Evolutionary conservation across 23 tunicate genomes (phyloP), one percentile per base, ranked within the genome.

Genomic region (Phallusia fumigata): DNA sequence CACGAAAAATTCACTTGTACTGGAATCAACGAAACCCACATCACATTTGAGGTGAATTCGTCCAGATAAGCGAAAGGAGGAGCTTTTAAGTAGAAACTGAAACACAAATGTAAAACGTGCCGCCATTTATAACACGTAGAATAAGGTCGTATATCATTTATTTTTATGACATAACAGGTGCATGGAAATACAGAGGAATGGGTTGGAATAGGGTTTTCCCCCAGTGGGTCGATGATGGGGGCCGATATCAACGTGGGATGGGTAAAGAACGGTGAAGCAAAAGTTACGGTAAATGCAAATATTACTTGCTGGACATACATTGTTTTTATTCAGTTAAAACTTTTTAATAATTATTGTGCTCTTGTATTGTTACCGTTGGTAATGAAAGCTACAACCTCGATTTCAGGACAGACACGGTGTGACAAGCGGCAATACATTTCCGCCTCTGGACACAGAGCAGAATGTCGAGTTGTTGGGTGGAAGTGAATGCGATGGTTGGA

Each of bases 171-270:
- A 18, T 58, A 5, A 49, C 86, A 85, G 88, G 74, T 85, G 30
- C 73, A 85, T 22, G 88, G 88, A 6, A 33, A 77, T 36, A 85
- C 88, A 0, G 47, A 34, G 12, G 88, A 83, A 33, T 85, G 88
- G 88, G 53, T 85, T 33, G 88, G 88, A 53, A 85, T 85, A 31
- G 88, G 88, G 0, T 36, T 85, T 74, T 85, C 88, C 32, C 72
- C 77, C 11, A 52, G 64, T 19, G 88, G 88, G 10, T 58, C 69
- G 13, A 58, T 58, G 69, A 58, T 58, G 28, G 28, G 28, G 15
- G 69, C 69, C 3, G 69, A 58, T 16, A 58, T 58, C 16, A 58
- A 21, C 69, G 28, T 24, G 28, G 69, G 69, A 58, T 58, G 69
- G 69, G 69, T 58, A 24, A 58, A 58, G 1, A 58, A 58, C 28